phyloP scores from a whole-genome alignment of 1,140 invertebrate species.

The Argopecten irradians region DNA sequence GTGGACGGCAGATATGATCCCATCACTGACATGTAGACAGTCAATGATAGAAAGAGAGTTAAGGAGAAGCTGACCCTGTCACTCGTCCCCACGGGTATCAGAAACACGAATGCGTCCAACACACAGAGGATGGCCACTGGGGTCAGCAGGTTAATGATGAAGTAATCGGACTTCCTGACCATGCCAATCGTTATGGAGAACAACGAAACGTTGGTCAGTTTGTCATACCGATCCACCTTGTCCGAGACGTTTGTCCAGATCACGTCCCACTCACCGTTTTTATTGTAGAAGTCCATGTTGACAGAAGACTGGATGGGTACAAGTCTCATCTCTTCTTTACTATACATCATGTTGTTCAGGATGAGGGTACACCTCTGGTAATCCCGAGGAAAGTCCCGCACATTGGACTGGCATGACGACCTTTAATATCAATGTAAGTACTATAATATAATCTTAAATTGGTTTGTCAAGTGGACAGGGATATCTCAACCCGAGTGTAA shows the following conservation, averaged over 20 bases:
- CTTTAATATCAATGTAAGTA: neutral
- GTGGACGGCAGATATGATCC: neutral
- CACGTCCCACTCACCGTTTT: neutral
- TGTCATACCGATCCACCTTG: neutral
- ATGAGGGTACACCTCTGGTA: neutral
- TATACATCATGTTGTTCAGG: neutral
- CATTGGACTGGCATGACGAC: neutral
- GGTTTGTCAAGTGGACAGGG: too few relatives aligned
- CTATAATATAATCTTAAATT: too few relatives aligned
- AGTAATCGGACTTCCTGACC: neutral
- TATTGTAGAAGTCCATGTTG: neutral
- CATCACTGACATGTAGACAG: neutral
- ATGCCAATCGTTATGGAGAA: neutral
- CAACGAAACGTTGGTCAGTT: neutral
- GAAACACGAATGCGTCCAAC: neutral
- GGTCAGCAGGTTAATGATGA: neutral
- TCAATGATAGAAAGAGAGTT: neutral
- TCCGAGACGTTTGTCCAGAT: neutral
- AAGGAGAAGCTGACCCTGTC: neutral
- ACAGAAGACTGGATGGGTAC: neutral
- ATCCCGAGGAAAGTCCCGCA: constrained; percentile 3
- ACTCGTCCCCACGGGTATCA: neutral
- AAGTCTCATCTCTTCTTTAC: neutral
- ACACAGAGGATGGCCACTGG: neutral
- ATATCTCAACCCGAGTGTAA: too few relatives aligned